phyloP scores from a whole-genome alignment of 2,113 vertebrate genomes.

The Pongo pygmaeus region DNA sequence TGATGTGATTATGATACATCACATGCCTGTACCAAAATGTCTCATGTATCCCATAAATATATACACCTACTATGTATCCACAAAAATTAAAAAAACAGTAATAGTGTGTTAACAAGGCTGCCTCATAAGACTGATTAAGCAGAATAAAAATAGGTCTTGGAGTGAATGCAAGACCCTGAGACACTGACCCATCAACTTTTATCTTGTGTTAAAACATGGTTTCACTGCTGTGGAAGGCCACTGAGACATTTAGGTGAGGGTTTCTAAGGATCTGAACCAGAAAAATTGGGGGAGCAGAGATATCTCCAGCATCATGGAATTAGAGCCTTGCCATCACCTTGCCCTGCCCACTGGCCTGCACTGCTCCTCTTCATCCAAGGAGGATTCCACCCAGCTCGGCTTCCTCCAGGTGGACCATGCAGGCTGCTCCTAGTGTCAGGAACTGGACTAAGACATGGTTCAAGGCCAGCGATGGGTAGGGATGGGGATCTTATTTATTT shows the following conservation, averaged over 20 bases:
- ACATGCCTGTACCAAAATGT: no score
- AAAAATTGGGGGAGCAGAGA: not conserved
- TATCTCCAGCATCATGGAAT: not conserved
- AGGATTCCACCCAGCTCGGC: no score
- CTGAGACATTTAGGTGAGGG: fast-evolving
- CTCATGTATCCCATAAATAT: no score
- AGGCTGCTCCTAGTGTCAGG: not conserved
- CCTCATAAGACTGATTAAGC: not conserved
- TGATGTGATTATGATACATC: no score
- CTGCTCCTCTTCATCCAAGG: not conserved
- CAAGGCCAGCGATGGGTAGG: not conserved
- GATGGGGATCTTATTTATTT: not conserved
- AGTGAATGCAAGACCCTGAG: not conserved
- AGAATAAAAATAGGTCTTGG: not conserved
- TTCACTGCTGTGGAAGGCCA: not conserved
- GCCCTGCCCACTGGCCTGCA: no score
- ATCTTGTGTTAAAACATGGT: no score
- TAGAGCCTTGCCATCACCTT: no score
- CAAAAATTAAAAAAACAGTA: no score
- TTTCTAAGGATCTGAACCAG: not conserved
- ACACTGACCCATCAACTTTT: not conserved
- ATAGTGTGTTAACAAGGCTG: not conserved
- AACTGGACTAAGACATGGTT: not conserved
- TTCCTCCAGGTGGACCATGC: not conserved
- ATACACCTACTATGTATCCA: no score